Percentiles rank a stretch among this genome's conserved stretches.
These are phyloP conservation scores for Cylindroiulus punctatus DNA, from an alignment of 2,888 invertebrate species.

Conservation along the genomic window DNA sequence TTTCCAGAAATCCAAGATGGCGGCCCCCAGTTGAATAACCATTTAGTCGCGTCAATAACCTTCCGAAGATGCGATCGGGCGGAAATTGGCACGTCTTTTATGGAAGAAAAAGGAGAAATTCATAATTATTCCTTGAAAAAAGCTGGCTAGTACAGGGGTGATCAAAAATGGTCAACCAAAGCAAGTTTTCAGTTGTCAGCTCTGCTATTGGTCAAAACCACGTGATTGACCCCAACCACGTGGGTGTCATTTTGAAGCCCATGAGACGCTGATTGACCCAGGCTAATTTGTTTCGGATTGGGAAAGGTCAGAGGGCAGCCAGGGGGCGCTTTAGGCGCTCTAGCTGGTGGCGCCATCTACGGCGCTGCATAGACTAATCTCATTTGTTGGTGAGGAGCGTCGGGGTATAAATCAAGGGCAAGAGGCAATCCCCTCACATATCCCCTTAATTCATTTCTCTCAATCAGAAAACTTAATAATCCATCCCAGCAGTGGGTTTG, in stretches of 20 bases:
- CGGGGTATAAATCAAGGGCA: slow-evolving; percentile 29
- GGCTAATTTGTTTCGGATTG: no score
- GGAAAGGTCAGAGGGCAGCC: background rate
- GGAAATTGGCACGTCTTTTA: background rate
- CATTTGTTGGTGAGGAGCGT: background rate
- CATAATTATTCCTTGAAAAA: background rate
- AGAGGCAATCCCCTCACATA: background rate
- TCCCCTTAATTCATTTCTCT: slow-evolving; percentile 37
- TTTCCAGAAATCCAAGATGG: background rate
- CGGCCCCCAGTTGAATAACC: slow-evolving; percentile 10
- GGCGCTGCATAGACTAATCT: background rate
- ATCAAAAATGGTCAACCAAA: background rate
- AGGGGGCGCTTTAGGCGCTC: background rate
- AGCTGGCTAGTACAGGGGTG: background rate
- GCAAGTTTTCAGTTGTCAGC: no score
- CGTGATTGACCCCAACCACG: no score
- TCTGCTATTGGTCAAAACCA: no score
- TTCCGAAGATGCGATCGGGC: background rate
- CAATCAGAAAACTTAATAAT: slow-evolving; percentile 45
- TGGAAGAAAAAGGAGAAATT: background rate
- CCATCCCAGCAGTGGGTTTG: slow-evolving; percentile 5
- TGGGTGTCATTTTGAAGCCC: no score
- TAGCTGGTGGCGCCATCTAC: background rate
- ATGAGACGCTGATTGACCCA: no score
- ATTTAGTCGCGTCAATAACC: background rate